These are phyloP conservation scores for Bombus pascuorum DNA, from an alignment of 1,140 invertebrate species.

Conservation along the genomic window DNA sequence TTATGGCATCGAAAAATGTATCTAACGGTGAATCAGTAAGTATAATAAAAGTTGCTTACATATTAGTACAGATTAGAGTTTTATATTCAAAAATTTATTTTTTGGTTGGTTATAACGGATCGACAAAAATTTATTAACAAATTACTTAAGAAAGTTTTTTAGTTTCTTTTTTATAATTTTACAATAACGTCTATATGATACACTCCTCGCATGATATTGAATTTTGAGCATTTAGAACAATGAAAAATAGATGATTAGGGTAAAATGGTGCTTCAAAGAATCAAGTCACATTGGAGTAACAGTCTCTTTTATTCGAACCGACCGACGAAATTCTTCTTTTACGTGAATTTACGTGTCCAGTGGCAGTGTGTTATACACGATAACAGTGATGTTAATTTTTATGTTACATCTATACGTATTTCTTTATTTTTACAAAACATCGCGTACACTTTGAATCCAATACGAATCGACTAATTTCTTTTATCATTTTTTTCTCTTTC, in stretches of 20 bases:
- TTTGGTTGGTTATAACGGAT: not conserved
- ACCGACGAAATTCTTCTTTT: slow-evolving; percentile 6
- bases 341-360: slow-evolving; percentile 37
- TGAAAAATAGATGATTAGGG: not conserved
- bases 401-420: slow-evolving; percentile 68
- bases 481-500: not conserved
- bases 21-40: not conserved
- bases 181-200: not conserved
- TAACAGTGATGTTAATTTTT: slow-evolving; percentile 62
- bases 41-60: not conserved
- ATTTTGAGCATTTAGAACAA: not conserved
- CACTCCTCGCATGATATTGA: not conserved
- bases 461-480: slow-evolving; percentile 10
- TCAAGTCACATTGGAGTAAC: not conserved
- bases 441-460: slow-evolving; percentile 23
- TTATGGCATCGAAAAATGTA: not conserved
- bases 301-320: not conserved
- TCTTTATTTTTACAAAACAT: slow-evolving; percentile 59
- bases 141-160: not conserved
- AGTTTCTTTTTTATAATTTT: not conserved
- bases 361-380: slow-evolving; percentile 68
- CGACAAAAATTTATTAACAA: not conserved
- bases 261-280: slow-evolving; percentile 22
- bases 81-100: not conserved
- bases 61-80: not conserved